phyloP scores from a whole-genome alignment of 2,113 vertebrate species.

The Gadus macrocephalus region DNA sequence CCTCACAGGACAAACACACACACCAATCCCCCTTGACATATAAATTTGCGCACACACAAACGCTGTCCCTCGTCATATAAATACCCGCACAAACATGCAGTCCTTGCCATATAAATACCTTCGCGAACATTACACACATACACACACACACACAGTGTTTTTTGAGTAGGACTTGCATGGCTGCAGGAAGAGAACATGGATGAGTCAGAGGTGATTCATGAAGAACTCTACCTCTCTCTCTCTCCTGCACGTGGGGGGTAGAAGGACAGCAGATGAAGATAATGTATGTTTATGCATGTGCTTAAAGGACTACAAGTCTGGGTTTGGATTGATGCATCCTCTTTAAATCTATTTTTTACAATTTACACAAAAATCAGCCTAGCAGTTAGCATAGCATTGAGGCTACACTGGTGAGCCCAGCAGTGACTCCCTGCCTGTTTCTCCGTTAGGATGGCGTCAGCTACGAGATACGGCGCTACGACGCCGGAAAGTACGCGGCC shows the following conservation, averaged over 20 bases:
- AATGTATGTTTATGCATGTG: background rate
- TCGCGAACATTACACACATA: background rate
- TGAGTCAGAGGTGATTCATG: conserved; percentile 58
- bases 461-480: conserved; percentile 82
- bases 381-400: background rate
- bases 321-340: too few species aligned
- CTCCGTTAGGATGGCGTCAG: conserved; percentile 75
- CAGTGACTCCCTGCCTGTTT: background rate
- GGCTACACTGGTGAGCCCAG: background rate
- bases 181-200: conserved; percentile 35
- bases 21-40: background rate
- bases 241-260: background rate
- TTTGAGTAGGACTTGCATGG: conserved; percentile 18
- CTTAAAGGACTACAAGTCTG: too few species aligned
- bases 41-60: background rate
- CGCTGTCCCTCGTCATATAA: background rate
- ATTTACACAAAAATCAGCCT: too few species aligned
- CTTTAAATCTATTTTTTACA: too few species aligned
- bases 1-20: conserved; percentile 5
- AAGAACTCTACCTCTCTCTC: conserved; percentile 18
- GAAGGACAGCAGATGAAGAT: conserved; percentile 13
- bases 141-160: background rate
- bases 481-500: conserved; percentile 73
- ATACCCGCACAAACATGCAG: background rate
- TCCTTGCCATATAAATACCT: background rate